Base-by-base conservation (phyloP, 2,888 invertebrate species). In the Pachymerium ferrugineum region DNA sequence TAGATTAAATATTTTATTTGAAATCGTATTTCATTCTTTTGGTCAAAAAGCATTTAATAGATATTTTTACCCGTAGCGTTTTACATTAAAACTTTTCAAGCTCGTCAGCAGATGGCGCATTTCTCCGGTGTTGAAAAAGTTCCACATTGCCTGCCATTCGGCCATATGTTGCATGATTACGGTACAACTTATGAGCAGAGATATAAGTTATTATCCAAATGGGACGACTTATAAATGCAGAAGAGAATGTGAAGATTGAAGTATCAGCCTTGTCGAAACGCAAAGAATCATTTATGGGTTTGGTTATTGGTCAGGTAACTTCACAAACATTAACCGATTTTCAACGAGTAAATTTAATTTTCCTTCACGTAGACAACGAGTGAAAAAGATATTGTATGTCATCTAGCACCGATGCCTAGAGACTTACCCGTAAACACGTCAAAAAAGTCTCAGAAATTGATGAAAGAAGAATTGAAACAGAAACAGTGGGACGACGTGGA, bases 221-320 rank as follows among this genome's bases (percentile, higher is more conserved):
- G 90, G 88, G 89, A 78, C 87, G 89, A 81, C 88, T 86, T 77
- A 87, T 89, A 74, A 85, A 88, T 79, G 88, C 90, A 25, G 89
- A 90, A 77, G 89, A 89, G 81, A 84, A 86, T 81, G 86, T 89
- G 76, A 85, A 89, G 77, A 86, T 86, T 78, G 90, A 91, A 83
- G 83, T 92, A 78, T 85, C 87, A 77, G 86, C 87, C 78, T 86
- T 89, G 80, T 86, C 87, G 10, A 85, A 86, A 75, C 83, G 87
- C 76, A 87, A 89, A 80, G 85, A 84, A 78, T 89, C 88, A 80
- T 87, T 87, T 54, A 87, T 90, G 76, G 92, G 92, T 76, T 85
- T 93, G 80, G 89, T 92, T 80, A 85, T 92, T 78, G 92, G 92
- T 76, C 92, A 93, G 87, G 92, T 91, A 84, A 81, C n/a, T 14